Conservation (phyloP, 1,140 invertebrate genomes). For the Heliothis subflexa region DNA sequence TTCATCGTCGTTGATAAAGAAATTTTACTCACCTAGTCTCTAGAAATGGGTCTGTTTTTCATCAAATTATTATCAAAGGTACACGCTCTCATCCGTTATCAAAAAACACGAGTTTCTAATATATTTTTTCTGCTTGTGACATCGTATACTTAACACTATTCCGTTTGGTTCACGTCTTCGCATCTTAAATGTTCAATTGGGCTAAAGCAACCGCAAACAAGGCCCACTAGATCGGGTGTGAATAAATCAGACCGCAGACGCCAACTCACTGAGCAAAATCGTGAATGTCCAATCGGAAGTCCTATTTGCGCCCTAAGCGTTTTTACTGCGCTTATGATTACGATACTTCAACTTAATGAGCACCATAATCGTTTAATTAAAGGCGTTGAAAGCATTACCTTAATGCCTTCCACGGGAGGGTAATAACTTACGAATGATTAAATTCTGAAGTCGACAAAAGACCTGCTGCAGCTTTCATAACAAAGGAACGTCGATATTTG, state of each 20-base stretch:
- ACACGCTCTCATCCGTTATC: constrained; percentile 59
- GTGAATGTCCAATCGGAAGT: constrained; percentile 47
- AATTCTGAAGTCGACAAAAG: constrained; percentile 41
- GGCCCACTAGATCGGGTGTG: constrained; percentile 48
- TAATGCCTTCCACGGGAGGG: constrained; percentile 44
- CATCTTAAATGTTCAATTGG: constrained; percentile 65
- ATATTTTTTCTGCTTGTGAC: constrained; percentile 25
- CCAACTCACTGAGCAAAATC: constrained; percentile 48
- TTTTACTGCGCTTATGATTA: constrained; percentile 49
- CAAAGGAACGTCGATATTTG: constrained; percentile 42
- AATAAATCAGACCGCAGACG: constrained; percentile 54
- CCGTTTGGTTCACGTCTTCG: constrained; percentile 44
- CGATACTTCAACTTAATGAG: constrained; percentile 51
- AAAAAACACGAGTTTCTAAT: constrained; percentile 39
- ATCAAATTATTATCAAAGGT: constrained; percentile 53
- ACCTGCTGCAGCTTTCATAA: constrained; percentile 37
- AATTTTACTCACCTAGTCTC: background rate
- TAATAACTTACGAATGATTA: constrained; percentile 51
- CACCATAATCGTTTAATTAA: constrained; percentile 52
- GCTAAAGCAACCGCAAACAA: constrained; percentile 59
- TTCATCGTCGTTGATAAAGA: background rate
- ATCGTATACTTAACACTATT: constrained; percentile 42
- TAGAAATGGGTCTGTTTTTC: constrained; percentile 57
- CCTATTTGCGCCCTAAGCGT: constrained; percentile 35
- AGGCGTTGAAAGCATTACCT: constrained; percentile 48